phyloP scores from a whole-genome alignment of 2,113 vertebrate genomes.

The Aegotheles bennettii region DNA sequence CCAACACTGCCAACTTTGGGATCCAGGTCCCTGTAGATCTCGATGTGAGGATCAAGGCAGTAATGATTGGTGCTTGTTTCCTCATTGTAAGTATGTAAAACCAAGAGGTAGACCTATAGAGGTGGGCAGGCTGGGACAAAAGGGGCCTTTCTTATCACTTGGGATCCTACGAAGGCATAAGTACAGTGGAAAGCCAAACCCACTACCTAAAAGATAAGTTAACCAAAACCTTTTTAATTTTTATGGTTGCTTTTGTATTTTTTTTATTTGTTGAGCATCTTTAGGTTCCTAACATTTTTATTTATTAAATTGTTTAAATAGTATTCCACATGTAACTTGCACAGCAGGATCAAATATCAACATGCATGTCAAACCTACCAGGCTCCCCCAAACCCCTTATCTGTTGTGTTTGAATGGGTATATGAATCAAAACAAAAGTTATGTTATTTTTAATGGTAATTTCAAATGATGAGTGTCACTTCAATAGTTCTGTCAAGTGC shows the following conservation, averaged over 20 bases:
- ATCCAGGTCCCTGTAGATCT: conserved; percentile 92
- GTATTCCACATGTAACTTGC: not conserved
- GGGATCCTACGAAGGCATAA: not conserved
- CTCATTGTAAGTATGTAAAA: conserved; percentile 86
- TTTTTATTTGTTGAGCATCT: not conserved
- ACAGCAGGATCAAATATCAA: not conserved
- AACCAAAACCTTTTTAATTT: not conserved
- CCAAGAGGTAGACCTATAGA: not conserved
- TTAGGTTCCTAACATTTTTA: not conserved
- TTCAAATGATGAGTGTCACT: not conserved
- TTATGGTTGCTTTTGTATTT: not conserved
- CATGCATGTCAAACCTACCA: not conserved
- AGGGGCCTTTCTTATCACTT: not conserved
- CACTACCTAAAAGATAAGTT: not conserved
- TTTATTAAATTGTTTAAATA: not conserved
- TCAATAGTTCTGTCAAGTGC: not conserved
- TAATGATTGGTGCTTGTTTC: conserved; percentile 94
- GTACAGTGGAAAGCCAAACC: not conserved
- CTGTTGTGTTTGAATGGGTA: not conserved
- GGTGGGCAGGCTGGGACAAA: not conserved
- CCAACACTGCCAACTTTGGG: conserved; percentile 94
- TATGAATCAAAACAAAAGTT: not conserved
- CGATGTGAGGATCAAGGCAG: conserved; percentile 93
- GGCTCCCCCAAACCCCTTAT: not conserved
- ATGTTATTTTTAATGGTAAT: not conserved